Evolutionary conservation across 2,888 invertebrate species (phyloP).

Genomic region (Rhynchonema sp.): DNA sequence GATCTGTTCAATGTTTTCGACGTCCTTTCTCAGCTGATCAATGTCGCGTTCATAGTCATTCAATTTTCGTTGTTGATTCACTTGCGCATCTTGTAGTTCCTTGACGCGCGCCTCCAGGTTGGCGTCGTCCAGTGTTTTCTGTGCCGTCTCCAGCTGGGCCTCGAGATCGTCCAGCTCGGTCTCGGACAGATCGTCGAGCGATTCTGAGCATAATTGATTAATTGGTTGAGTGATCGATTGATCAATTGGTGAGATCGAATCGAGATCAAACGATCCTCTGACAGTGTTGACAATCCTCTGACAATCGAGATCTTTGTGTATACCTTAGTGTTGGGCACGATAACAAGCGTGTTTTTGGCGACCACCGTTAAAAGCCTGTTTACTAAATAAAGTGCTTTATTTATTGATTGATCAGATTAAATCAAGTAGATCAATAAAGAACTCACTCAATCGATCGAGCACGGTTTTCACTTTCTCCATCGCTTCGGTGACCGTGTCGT

Average conservation of each 20-base stretch:
- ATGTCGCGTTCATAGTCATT: conserved; percentile 2
- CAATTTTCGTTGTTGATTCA: conserved; percentile 4
- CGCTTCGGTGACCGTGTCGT: conserved; percentile 60
- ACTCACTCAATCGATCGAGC: conserved; percentile 9
- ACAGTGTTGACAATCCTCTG: no score
- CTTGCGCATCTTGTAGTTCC: conserved; percentile 11
- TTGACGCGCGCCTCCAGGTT: conserved; percentile 16
- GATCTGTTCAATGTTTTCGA: conserved; percentile 61
- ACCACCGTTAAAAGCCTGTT: no score
- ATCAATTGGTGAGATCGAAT: no score
- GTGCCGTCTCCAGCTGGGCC: conserved; percentile 24
- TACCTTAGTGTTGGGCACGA: no score
- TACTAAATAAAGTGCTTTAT: no score
- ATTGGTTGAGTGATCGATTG: no score
- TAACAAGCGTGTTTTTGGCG: no score
- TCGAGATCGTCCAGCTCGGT: conserved; percentile 30
- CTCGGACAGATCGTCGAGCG: conserved; percentile 25
- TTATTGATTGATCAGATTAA: no score
- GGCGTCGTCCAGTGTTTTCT: conserved; percentile 18
- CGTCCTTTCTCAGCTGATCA: conserved; percentile 26
- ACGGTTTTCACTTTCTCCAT: conserved; percentile 49
- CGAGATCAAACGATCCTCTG: no score
- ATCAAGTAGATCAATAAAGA: no score
- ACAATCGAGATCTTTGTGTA: no score
- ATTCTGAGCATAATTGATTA: no score